A percentile compares a stretch with the other conserved stretches of the same genome.
phyloP scores from a whole-genome alignment of 2,888 invertebrate species.

The Rhaphigaster nebulosa region DNA sequence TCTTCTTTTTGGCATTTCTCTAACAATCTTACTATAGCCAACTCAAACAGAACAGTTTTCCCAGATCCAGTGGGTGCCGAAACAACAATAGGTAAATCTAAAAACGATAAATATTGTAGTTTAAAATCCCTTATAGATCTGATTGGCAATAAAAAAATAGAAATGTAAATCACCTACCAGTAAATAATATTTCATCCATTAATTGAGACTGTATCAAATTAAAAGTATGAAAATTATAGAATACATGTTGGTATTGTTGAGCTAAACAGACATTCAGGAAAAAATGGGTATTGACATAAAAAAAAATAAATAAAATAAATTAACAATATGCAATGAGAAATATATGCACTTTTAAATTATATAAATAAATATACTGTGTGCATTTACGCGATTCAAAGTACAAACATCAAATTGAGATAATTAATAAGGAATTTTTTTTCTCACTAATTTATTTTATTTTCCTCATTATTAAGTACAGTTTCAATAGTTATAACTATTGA shows the following conservation, averaged over 20 bases:
- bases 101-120: conserved; percentile 61
- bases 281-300: background rate
- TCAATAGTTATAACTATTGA: background rate
- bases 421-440: background rate
- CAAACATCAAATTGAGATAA: background rate
- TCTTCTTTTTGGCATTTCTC: conserved; percentile 71
- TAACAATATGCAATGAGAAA: background rate
- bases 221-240: conserved; percentile 75
- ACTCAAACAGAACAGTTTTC: conserved; percentile 86
- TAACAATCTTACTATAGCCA: conserved; percentile 80
- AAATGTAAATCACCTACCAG: conserved; percentile 70
- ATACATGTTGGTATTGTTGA: conserved; percentile 72
- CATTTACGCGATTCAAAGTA: background rate
- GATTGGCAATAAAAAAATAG: background rate
- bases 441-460: background rate
- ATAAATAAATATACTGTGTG: background rate
- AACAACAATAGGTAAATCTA: conserved; percentile 80
- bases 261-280: conserved; percentile 68
- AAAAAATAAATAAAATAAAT: too few relatives aligned
- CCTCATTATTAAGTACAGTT: background rate
- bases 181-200: conserved; percentile 77
- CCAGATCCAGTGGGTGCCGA: conserved; percentile 88
- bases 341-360: background rate
- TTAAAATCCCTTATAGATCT: background rate
- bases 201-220: conserved; percentile 81